These are phyloP conservation scores for Drosophila formosana DNA, from an alignment of 2,888 invertebrate species.

Conservation along the genomic window DNA sequence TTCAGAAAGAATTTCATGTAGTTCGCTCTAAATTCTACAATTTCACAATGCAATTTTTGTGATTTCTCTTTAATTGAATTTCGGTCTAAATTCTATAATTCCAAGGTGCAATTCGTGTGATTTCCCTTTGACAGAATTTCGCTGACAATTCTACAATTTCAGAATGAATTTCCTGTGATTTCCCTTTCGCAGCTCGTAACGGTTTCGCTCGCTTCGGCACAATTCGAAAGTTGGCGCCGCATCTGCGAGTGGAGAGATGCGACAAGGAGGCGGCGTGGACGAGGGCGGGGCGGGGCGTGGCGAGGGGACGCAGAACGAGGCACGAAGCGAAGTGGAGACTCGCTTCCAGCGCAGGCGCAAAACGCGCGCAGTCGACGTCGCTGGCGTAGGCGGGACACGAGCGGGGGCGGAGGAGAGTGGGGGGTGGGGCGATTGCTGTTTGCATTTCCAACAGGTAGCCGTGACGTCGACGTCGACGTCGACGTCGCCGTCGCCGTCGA, in stretches of 20 bases:
- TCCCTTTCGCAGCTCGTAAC: not conserved
- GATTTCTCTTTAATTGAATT: too few relatives aligned
- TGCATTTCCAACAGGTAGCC: conserved; percentile 80
- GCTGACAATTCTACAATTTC: too few relatives aligned
- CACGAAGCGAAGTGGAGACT: conserved; percentile 56
- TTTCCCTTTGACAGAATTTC: too few relatives aligned
- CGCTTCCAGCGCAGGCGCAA: conserved; percentile 69
- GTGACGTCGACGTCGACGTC: conserved; percentile 38
- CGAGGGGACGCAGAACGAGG: conserved; percentile 1
- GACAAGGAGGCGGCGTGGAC: not conserved
- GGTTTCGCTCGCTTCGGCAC: not conserved
- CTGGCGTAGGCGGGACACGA: conserved; percentile 8
- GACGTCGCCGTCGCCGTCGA: conserved; percentile 34
- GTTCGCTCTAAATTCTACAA: too few relatives aligned
- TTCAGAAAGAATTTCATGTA: too few relatives aligned
- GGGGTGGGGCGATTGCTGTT: conserved; percentile 52
- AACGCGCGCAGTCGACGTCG: conserved; percentile 44
- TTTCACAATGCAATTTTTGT: too few relatives aligned
- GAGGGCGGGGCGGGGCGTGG: not conserved
- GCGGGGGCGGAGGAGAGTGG: conserved; percentile 9
- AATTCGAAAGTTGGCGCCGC: conserved; percentile 17
- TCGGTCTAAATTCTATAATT: too few relatives aligned
- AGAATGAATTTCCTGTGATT: not conserved
- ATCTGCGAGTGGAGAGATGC: not conserved
- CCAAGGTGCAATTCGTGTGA: too few relatives aligned